Conservation (phyloP, 1,140 invertebrate species). For the Diachasma alloeum region DNA sequence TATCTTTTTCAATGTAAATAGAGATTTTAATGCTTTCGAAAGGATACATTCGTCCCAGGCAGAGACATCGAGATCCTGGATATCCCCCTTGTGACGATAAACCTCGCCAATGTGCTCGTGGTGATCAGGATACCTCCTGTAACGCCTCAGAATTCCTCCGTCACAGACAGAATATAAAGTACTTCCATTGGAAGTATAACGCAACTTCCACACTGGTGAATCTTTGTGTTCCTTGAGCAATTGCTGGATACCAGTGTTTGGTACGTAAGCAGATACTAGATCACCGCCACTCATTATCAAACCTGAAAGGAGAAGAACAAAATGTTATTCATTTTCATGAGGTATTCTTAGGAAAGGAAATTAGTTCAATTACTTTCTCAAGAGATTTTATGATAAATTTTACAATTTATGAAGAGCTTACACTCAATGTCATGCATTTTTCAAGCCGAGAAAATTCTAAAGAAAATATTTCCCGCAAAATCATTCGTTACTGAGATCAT, state of each 20-base stretch:
- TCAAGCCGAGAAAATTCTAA: too few relatives aligned
- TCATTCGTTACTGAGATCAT: too few relatives aligned
- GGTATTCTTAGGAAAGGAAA: neutral
- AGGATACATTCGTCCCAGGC: slow-evolving; percentile 69
- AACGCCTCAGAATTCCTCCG: slow-evolving; percentile 60
- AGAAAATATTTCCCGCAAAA: too few relatives aligned
- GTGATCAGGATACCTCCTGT: slow-evolving; percentile 64
- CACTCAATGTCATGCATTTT: too few relatives aligned
- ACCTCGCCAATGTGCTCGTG: slow-evolving; percentile 66
- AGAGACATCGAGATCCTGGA: slow-evolving; percentile 68
- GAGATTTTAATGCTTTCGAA: slow-evolving; percentile 35
- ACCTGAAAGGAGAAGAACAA: slow-evolving; percentile 42
- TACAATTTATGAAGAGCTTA: too few relatives aligned
- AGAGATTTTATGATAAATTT: too few relatives aligned
- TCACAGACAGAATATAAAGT: slow-evolving; percentile 65
- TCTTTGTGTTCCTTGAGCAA: slow-evolving; percentile 59
- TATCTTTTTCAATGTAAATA: too few relatives aligned
- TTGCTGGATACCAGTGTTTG: slow-evolving; percentile 63
- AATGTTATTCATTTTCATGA: too few relatives aligned
- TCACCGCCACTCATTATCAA: slow-evolving; percentile 65
- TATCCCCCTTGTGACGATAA: slow-evolving; percentile 63
- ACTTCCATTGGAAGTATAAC: slow-evolving; percentile 65
- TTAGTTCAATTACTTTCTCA: too few relatives aligned
- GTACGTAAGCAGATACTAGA: slow-evolving; percentile 62
- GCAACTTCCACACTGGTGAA: slow-evolving; percentile 62